These are phyloP conservation scores for Stegodyphus dumicola DNA, from an alignment of 1,140 invertebrate species.

Conservation along the genomic window DNA sequence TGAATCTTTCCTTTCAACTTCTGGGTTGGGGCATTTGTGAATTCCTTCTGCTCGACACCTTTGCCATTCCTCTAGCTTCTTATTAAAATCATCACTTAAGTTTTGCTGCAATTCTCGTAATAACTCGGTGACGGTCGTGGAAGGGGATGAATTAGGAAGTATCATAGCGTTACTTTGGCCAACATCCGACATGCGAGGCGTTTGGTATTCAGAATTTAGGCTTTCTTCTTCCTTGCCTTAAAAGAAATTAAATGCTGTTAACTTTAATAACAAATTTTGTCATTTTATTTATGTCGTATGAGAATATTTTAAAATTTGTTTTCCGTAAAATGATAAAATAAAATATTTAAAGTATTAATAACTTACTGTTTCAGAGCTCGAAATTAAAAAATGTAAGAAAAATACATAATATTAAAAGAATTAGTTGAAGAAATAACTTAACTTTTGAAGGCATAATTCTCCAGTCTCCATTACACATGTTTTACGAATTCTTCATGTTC, in stretches of 20 bases:
- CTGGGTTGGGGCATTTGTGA: constrained; percentile 38
- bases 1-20: constrained; percentile 64
- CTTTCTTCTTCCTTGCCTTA: background rate
- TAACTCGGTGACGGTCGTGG: constrained; percentile 32
- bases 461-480: too few species aligned
- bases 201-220: background rate
- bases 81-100: constrained; percentile 78
- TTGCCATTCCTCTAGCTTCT: constrained; percentile 80
- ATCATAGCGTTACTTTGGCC: background rate
- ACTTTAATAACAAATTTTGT: background rate
- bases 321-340: too few species aligned
- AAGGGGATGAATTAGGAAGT: constrained; percentile 12
- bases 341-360: too few species aligned
- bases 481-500: too few species aligned
- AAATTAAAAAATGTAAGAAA: too few species aligned
- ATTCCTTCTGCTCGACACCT: constrained; percentile 62
- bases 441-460: too few species aligned
- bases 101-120: constrained; percentile 74
- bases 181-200: background rate
- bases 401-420: too few species aligned
- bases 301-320: too few species aligned
- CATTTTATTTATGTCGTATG: too few species aligned
- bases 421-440: too few species aligned
- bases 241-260: background rate
- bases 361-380: too few species aligned